Evolutionary conservation across 2,888 invertebrate species (phyloP), one percentile per base, ranked within the genome.

Genomic region (Pseudococcus longispinus): DNA sequence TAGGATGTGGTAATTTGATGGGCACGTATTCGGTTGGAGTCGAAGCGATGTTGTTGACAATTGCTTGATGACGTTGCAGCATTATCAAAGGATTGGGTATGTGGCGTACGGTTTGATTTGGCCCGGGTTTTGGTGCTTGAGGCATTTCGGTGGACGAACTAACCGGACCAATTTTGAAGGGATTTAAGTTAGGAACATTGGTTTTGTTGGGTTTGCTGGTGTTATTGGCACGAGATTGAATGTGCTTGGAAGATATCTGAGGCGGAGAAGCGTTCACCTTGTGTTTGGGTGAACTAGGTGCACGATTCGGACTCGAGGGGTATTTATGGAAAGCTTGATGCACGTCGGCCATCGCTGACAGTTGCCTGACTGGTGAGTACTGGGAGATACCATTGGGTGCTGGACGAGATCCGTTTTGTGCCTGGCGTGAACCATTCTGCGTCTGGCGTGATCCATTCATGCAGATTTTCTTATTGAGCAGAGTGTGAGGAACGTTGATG

Each of bases 51-150:
- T 26, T 32, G 42, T 80, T 55, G 13, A 46, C 46, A 84, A 84
- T 5, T 88, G 91, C 32, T 89, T 92, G 91, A 89, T 93, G 93
- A 88, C 93, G 92, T 88, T 92, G 91, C 65, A 93, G 92, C 89
- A 94, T 89, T 11, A 93, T 91, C 85, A 93, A 93, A 6, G 93
- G 93, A 90, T 94, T 93, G 6, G 94, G 93, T 88, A 94, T 94
- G 89, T 93, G 93, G 70, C 94, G 91, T 37, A 94, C 93, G 29
- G 92, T 93, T 87, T 93, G 93, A 89, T 93, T 94, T 90, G 92
- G 91, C 89, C 91, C 89, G 18, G 90, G 90, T 89, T 89, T 90
- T 9, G 88, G 90, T 84, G 11, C 15, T 8, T 0, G n/a, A 1
- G 87, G 88, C 88, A 87, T 20, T 32, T 84, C 84, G 15, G 11